Evolutionary conservation across 2,888 invertebrate genomes (phyloP), one percentile per base, ranked within the genome.

Genomic region (Drosophila mimetica): DNA sequence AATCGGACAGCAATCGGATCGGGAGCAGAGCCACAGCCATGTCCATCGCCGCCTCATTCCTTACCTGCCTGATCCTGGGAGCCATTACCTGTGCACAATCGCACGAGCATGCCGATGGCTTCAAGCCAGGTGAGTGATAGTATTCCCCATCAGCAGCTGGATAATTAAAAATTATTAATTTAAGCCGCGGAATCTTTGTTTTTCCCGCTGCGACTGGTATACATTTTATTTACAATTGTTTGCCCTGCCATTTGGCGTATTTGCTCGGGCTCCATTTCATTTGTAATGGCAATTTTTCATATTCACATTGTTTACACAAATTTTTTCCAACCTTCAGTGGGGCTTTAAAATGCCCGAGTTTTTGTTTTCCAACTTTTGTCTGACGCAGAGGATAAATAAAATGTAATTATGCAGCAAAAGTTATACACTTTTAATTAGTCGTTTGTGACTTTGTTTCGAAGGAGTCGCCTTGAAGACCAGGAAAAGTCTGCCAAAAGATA

Each of bases 91-190:
- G 20, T 22, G 48, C 61, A 79, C 86, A 86, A 58, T 79, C 89
- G 41, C 92, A 91, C 60, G 92, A 92, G 73, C 92, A 91, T 65
- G 86, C 89, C 63, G 91, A 91, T 79, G 91, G 91, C 69, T 92
- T 91, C 54, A 91, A 91, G 66, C 92, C 92, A 84, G 91, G 91
- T 91, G 64, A 89, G 89, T 55, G 11, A 30, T 2, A 16, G 5
- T 11, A 11, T 0, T 16, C 16, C 3, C 22, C 44, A 32, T 18
- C 41, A 16, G 11, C 28, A 47, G 46, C 14, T 50, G 34, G 28
- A 50, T 46, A 60, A 63, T 63, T 48, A 37, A 53, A 53, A 71
- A 75, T 64, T 18, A 46, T 57, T 63, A 30, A 57, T 53, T 64
- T 5, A 42, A 34, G 44, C 44, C 39, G 6, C 11, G n/a, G 8